These are phyloP conservation scores for Apteryx owenii DNA, from an alignment of 2,113 vertebrate genomes.

Conservation along the genomic window DNA sequence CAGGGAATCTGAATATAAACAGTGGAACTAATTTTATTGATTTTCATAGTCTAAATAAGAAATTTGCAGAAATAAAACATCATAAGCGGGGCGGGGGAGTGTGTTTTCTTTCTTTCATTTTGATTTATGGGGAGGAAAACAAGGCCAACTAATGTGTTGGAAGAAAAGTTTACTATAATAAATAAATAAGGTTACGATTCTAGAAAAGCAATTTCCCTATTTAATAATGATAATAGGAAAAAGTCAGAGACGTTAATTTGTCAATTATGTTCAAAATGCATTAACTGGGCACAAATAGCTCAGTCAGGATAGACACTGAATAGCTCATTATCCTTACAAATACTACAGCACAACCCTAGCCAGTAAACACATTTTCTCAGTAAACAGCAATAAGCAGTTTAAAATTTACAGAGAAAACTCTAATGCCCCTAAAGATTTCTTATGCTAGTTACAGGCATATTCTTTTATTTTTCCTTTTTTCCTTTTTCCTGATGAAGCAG, in stretches of 20 bases:
- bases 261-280: conserved; percentile 40
- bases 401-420: neutral
- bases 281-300: conserved; percentile 22
- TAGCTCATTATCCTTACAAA: conserved; percentile 46
- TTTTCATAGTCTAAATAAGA: neutral
- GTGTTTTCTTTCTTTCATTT: neutral
- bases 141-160: neutral
- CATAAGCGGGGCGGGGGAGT: neutral
- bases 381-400: neutral
- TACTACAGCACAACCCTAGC: neutral
- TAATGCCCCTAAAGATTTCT: neutral
- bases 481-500: neutral
- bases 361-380: neutral
- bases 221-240: conserved; percentile 48
- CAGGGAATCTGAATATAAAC: neutral
- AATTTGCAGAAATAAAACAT: neutral
- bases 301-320: neutral
- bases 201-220: conserved; percentile 58
- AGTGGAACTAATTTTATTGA: neutral
- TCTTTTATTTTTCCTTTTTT: neutral
- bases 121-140: conserved; percentile 41
- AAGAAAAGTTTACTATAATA: conserved; percentile 30
- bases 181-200: conserved; percentile 44
- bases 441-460: neutral
- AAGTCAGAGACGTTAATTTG: conserved; percentile 53